A percentile compares a stretch with the other conserved stretches of the same genome.
Evolutionary conservation across 2,888 invertebrate species (phyloP).

Genomic region (Lycophotia porphyrea): DNA sequence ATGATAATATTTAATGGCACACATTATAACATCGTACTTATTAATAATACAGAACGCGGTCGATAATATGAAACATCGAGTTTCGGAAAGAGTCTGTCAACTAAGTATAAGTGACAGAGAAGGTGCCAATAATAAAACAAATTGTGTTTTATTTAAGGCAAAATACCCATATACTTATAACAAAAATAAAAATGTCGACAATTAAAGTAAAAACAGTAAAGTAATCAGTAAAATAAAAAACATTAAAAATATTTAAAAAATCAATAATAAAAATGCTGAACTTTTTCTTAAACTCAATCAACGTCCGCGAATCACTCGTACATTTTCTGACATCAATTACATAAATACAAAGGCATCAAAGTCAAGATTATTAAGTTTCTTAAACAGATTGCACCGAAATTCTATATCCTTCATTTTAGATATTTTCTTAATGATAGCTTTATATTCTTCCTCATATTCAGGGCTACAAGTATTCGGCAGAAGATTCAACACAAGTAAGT

Average conservation of each 20-base stretch:
- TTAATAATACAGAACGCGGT: not conserved
- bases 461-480: constrained; percentile 49
- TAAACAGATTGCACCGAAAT: constrained; percentile 60
- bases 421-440: constrained; percentile 59
- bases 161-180: too few relatives aligned
- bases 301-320: not conserved
- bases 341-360: constrained; percentile 44
- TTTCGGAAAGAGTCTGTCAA: not conserved
- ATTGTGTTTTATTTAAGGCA: too few relatives aligned
- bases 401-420: constrained; percentile 64
- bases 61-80: not conserved
- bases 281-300: not conserved
- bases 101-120: not conserved
- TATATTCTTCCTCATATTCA: constrained; percentile 49
- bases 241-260: too few relatives aligned
- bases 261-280: not conserved
- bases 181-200: too few relatives aligned
- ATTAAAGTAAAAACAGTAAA: too few relatives aligned
- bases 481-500: constrained; percentile 66
- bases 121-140: too few relatives aligned
- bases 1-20: constrained; percentile 9
- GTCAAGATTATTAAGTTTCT: constrained; percentile 54
- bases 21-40: not conserved
- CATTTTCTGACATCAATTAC: not conserved
- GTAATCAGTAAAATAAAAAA: too few relatives aligned